Conservation (phyloP, 1,140 invertebrate genomes). For the Samia ricini region DNA sequence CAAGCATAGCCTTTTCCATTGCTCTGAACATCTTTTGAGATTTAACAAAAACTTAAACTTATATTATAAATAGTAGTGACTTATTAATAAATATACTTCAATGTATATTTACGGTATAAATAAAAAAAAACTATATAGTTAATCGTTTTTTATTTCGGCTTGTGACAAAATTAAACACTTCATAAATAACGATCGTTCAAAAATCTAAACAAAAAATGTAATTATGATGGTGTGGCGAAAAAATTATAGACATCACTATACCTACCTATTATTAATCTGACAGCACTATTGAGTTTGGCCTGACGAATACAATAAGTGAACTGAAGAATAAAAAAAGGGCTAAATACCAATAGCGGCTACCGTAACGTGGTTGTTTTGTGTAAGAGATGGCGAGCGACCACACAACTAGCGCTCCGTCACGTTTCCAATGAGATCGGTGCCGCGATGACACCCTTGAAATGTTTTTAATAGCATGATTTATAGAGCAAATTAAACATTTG, state of each 20-base stretch:
- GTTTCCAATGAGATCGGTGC: constrained; percentile 68
- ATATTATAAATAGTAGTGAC: too few species aligned
- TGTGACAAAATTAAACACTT: too few species aligned
- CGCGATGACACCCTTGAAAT: constrained; percentile 75
- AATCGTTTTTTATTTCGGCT: too few species aligned
- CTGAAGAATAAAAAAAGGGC: constrained; percentile 33
- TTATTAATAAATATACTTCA: too few species aligned
- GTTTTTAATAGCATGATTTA: constrained; percentile 76
- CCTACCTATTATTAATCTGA: constrained; percentile 30
- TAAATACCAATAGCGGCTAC: constrained; percentile 37
- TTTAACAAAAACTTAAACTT: too few species aligned
- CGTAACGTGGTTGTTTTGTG: constrained; percentile 3
- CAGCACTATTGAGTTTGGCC: constrained; percentile 15
- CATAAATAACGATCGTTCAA: too few species aligned
- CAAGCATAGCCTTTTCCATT: too few species aligned
- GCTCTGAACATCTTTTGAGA: too few species aligned
- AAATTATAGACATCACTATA: constrained; percentile 12
- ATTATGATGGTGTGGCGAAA: neutral
- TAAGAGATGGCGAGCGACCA: constrained; percentile 28
- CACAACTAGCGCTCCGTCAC: constrained; percentile 59
- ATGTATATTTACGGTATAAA: too few species aligned
- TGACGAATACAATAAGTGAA: neutral
- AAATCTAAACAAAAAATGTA: neutral
- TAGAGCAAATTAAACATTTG: constrained; percentile 77
- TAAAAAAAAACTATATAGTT: too few species aligned